phyloP scores from a whole-genome alignment of 2,113 vertebrate genomes.

The Anguilla rostrata region DNA sequence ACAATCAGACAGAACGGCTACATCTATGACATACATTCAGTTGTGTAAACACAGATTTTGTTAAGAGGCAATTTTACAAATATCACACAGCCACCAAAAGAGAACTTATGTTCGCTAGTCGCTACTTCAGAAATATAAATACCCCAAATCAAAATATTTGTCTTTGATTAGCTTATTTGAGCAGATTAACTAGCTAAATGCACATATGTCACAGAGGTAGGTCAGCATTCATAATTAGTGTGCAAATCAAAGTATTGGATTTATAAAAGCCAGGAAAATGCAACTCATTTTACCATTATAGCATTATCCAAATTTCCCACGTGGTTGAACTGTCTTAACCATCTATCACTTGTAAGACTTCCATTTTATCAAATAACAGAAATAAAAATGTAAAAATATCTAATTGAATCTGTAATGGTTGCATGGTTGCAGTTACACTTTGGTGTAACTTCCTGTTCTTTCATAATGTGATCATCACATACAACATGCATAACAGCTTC shows the following conservation, averaged over 20 bases:
- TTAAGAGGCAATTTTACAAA: slow-evolving; percentile 43
- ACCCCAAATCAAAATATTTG: slow-evolving; percentile 15
- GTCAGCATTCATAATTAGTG: slow-evolving; percentile 16
- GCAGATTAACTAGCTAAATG: slow-evolving; percentile 36
- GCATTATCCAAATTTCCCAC: neutral
- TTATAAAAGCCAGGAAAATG: slow-evolving; percentile 17
- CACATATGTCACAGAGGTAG: slow-evolving; percentile 38
- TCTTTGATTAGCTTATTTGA: slow-evolving; percentile 20
- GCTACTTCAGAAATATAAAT: slow-evolving; percentile 29
- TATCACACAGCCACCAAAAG: slow-evolving; percentile 23
- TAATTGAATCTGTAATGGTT: neutral
- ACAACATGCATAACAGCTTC: neutral
- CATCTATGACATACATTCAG: slow-evolving; percentile 53
- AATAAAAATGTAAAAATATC: too few species aligned
- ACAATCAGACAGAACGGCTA: slow-evolving; percentile 42
- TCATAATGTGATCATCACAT: neutral
- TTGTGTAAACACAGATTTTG: slow-evolving; percentile 41
- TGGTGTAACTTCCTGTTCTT: neutral
- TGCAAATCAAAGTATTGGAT: slow-evolving; percentile 16
- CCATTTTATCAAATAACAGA: too few species aligned
- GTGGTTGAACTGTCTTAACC: neutral
- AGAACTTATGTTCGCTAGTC: slow-evolving; percentile 27
- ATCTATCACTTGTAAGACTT: neutral
- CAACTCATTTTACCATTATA: neutral
- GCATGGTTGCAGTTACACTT: neutral